Evolutionary conservation across 2,797 vertebrate species (phyloP).

Genomic region (Sciaenops ocellatus): DNA sequence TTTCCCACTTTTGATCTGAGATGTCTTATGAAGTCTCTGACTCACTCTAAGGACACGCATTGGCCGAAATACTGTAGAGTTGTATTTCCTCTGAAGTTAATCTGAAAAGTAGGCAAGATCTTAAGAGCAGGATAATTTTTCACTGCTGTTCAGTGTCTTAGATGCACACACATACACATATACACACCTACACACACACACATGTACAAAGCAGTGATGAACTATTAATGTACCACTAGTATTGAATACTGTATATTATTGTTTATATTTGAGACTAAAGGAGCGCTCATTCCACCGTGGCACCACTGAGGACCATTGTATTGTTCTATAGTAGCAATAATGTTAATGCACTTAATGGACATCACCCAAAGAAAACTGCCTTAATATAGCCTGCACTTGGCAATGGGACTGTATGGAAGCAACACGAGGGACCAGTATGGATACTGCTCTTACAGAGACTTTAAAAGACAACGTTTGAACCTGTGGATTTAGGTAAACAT

Average conservation of each 20-base stretch:
- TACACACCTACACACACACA: constrained; percentile 36
- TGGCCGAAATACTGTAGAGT: constrained; percentile 66
- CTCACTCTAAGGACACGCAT: constrained; percentile 34
- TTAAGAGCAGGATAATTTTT: constrained; percentile 51
- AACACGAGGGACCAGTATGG: constrained; percentile 51
- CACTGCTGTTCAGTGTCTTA: constrained; percentile 74
- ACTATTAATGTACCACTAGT: constrained; percentile 75
- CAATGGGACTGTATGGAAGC: constrained; percentile 45
- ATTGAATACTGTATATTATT: constrained; percentile 76
- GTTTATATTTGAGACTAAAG: constrained; percentile 70
- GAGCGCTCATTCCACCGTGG: constrained; percentile 70
- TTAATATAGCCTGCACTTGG: constrained; percentile 63
- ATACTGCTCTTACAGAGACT: constrained; percentile 41
- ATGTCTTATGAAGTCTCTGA: constrained; percentile 64
- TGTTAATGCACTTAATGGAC: constrained; percentile 78
- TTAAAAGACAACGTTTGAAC: constrained; percentile 55
- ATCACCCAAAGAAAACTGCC: constrained; percentile 74
- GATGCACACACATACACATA: constrained; percentile 44
- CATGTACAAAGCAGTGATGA: constrained; percentile 49
- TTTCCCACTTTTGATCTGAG: constrained; percentile 53
- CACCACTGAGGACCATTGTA: constrained; percentile 74
- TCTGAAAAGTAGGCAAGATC: constrained; percentile 63
- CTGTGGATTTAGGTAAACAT: constrained; percentile 69
- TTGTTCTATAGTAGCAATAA: constrained; percentile 70
- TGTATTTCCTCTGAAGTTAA: constrained; percentile 59